Conservation (phyloP, 2,888 invertebrate genomes). For the Kryphioiulus occultus region DNA sequence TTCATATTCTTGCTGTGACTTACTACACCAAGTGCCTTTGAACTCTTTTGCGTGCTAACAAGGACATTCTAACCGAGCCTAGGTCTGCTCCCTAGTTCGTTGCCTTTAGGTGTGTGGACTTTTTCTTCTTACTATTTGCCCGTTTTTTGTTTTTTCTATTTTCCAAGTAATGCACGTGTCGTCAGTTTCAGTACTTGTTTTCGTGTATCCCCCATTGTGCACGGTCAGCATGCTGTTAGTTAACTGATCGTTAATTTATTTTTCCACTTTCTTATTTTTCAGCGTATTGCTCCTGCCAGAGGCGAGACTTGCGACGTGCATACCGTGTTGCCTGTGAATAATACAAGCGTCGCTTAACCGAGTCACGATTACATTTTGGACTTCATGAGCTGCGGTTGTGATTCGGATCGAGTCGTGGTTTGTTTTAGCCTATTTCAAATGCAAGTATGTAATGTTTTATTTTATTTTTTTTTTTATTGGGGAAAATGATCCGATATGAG, state of each 20-base stretch:
- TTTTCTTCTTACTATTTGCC: not conserved
- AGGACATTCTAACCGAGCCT: conserved; percentile 20
- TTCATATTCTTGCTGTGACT: conserved; percentile 11
- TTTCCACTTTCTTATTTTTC: not conserved
- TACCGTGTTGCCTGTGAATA: conserved; percentile 31
- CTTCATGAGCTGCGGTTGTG: not conserved
- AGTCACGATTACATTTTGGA: not conserved
- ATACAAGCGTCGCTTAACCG: conserved; percentile 3
- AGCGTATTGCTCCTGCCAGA: not conserved
- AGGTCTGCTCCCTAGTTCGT: conserved; percentile 15
- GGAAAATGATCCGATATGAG: not conserved
- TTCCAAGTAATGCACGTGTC: not conserved
- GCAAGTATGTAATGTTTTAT: conserved; percentile 3
- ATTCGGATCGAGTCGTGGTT: too few relatives aligned
- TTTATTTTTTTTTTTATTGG: not conserved
- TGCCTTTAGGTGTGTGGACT: conserved; percentile 4
- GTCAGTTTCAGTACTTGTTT: not conserved
- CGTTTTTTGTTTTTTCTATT: not conserved
- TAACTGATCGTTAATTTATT: not conserved
- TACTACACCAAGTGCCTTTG: conserved; percentile 6
- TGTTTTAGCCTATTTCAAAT: not conserved
- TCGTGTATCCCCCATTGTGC: not conserved
- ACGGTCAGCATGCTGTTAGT: not conserved
- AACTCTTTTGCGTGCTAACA: not conserved
- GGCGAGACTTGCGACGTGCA: conserved; percentile 39